Evolutionary conservation across 1,140 invertebrate species (phyloP), one percentile per base, ranked within the genome.

Genomic region (Pogonus chalceus): DNA sequence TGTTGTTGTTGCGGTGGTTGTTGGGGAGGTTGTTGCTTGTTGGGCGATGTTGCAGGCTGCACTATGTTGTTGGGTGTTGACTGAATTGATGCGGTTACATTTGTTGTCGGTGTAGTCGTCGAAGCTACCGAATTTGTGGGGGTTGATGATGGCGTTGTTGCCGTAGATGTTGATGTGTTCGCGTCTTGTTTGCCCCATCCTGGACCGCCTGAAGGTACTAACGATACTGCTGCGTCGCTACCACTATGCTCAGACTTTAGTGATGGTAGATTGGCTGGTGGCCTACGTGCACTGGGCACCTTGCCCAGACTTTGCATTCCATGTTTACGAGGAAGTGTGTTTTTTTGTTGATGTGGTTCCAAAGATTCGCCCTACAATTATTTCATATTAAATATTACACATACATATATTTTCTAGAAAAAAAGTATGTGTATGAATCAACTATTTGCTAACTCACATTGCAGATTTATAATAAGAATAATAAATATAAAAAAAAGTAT

Each of bases 251-350:
- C 92, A 73, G 91, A 93, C 81, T 95, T 96, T 75, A 96, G 78
- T 84, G 92, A 96, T 72, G 94, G 93, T 77, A 96, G 79, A 83
- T 96, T 94, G 70, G 90, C 92, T 74, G 94, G 94, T 76, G 92
- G 90, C 73, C 93, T 87, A 75, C 93, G 85, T 72, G 89, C 87
- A 73, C 84, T 90, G 72, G 89, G 90, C 75, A 96, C 90, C 86
- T 96, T 96, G 78, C 93, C 92, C 84, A 97, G 84, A 78, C 83
- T 91, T 88, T 96, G 92, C 84, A 96, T 90, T 81, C 93, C 93
- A 95, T 96, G 91, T 88, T 95, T 94, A 67, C 67, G 65, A 39
- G 82, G 82, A 78, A 85, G 77, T 80, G 88, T 83, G 76, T 85
- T 91, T 78, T 89, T 90, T 66, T 88, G 85, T 71, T 85, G 84